Evolutionary conservation across 2,113 vertebrate genomes (phyloP).

Genomic region (Petromus typicus): DNA sequence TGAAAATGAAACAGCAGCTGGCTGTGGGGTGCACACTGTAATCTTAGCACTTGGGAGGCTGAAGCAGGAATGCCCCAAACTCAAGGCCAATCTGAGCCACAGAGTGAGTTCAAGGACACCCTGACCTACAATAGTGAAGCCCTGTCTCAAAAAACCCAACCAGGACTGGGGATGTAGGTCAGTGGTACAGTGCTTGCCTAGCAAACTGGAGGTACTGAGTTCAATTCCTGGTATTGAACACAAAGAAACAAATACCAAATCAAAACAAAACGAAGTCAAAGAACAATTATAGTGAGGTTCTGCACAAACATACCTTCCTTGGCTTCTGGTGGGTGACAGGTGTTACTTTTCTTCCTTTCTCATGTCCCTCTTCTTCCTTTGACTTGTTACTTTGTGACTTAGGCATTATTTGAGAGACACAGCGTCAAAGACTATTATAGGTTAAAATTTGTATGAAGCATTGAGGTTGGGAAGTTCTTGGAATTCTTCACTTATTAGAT

Average conservation of each 20-base stretch:
- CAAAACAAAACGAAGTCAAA: not conserved
- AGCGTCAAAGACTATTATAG: not conserved
- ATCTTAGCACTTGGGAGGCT: not conserved
- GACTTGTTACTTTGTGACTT: not conserved
- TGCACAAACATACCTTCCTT: not conserved
- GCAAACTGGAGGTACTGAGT: too few species aligned
- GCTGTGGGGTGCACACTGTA: not conserved
- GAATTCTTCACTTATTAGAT: slow-evolving; percentile 45
- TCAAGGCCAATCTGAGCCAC: not conserved
- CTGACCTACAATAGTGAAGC: not conserved
- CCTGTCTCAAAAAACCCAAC: not conserved
- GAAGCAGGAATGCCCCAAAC: not conserved
- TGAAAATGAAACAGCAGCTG: not conserved
- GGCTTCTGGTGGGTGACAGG: not conserved
- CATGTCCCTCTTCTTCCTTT: not conserved
- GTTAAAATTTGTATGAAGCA: not conserved
- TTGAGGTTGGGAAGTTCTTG: not conserved
- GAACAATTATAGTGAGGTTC: not conserved
- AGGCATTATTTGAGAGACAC: not conserved
- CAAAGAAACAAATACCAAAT: too few species aligned
- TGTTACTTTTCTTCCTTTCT: not conserved
- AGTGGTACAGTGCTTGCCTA: too few species aligned
- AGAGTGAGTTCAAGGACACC: not conserved
- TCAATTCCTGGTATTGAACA: too few species aligned
- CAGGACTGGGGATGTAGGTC: too few species aligned